Evolutionary conservation across 2,888 invertebrate species (phyloP).

Genomic region (Hemaris fuciformis): DNA sequence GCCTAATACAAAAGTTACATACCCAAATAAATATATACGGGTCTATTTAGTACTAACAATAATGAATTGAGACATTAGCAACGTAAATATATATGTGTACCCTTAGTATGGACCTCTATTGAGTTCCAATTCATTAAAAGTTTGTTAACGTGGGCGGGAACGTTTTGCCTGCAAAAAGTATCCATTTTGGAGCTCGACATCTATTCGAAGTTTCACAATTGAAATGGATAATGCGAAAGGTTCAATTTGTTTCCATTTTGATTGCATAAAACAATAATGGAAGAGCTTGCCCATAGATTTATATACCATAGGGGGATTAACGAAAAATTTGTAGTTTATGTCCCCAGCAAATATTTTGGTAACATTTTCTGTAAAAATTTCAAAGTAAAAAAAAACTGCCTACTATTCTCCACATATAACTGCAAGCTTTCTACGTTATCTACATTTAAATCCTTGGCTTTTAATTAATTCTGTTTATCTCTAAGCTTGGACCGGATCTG

Average conservation of each 20-base stretch:
- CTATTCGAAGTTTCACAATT: not conserved
- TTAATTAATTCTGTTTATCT: no score
- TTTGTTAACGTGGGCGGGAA: not conserved
- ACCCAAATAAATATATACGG: not conserved
- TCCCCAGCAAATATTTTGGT: no score
- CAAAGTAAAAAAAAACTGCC: no score
- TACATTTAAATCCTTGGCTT: no score
- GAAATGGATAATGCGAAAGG: not conserved
- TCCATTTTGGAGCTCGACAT: not conserved
- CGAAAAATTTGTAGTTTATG: no score
- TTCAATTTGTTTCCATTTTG: not conserved
- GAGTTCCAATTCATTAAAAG: not conserved
- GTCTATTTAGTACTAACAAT: not conserved
- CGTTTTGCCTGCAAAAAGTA: not conserved
- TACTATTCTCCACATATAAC: no score
- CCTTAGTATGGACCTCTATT: not conserved
- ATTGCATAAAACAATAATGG: not conserved
- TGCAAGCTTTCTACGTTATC: no score
- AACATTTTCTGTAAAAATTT: no score
- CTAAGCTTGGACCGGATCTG: no score
- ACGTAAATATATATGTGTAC: not conserved
- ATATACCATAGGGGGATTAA: no score
- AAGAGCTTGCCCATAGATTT: no score
- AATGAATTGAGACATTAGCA: not conserved
- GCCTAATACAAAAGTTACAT: not conserved